Percentiles rank a stretch among this genome's conserved stretches.
phyloP scores from a whole-genome alignment of 2,888 invertebrate genomes.

The Aporophyla nigra region DNA sequence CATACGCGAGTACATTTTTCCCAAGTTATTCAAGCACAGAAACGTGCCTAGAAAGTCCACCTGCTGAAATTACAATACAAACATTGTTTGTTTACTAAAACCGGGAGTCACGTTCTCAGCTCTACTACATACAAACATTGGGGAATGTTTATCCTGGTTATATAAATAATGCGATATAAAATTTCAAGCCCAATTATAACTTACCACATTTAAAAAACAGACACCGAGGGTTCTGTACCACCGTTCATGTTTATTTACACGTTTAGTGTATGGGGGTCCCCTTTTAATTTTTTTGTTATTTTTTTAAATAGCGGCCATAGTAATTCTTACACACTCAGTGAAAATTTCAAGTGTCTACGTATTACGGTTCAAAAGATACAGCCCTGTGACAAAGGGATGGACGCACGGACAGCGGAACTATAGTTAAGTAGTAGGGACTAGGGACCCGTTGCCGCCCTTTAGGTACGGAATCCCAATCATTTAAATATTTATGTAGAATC shows the following conservation, averaged over 20 bases:
- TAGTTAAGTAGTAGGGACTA: neutral
- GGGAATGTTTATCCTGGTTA: slow-evolving; percentile 70
- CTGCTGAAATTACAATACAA: slow-evolving; percentile 75
- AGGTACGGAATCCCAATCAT: neutral
- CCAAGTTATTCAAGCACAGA: slow-evolving; percentile 61
- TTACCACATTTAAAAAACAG: slow-evolving; percentile 24
- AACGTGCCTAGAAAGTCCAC: slow-evolving; percentile 76
- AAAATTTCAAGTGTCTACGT: neutral
- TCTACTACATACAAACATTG: slow-evolving; percentile 69
- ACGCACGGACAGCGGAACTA: too few relatives aligned
- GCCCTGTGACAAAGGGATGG: too few relatives aligned
- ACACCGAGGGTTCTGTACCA: neutral
- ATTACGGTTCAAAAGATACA: neutral
- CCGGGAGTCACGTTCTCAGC: slow-evolving; percentile 73
- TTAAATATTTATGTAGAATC: neutral
- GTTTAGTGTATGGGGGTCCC: too few relatives aligned
- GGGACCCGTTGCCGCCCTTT: neutral
- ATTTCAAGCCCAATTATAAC: slow-evolving; percentile 60
- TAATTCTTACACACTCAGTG: neutral
- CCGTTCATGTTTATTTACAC: too few relatives aligned
- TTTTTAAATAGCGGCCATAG: neutral
- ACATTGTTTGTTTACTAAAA: slow-evolving; percentile 73
- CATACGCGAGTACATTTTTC: slow-evolving; percentile 47
- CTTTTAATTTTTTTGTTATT: neutral
- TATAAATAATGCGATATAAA: slow-evolving; percentile 71